Conservation (phyloP, 2,888 invertebrate genomes). For the Drosophila antonietae region DNA sequence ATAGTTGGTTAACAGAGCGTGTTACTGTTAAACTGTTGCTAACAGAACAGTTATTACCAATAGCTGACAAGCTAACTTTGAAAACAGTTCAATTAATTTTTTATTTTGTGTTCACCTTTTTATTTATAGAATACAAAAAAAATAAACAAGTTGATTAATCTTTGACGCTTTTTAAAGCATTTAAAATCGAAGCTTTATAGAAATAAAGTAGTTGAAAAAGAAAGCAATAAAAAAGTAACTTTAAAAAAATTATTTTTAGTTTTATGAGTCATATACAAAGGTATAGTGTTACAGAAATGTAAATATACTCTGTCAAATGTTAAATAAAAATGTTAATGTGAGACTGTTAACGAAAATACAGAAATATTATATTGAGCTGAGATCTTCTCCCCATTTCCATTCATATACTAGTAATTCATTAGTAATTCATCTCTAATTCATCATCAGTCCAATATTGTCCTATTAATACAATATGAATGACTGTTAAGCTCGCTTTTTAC, state of each 20-base stretch:
- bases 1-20: slow-evolving; percentile 11
- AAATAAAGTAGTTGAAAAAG: too few relatives aligned
- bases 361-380: not conserved
- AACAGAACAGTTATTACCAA: not conserved
- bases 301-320: not conserved
- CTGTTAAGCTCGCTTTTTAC: not conserved
- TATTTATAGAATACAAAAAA: too few relatives aligned
- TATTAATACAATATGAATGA: not conserved
- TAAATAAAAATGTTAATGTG: not conserved
- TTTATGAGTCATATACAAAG: not conserved
- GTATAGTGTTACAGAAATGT: not conserved
- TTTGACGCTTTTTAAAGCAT: too few relatives aligned
- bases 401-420: not conserved
- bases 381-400: not conserved
- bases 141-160: too few relatives aligned
- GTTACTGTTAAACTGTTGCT: not conserved
- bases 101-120: too few relatives aligned
- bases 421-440: not conserved
- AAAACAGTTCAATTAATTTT: not conserved
- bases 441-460: too few relatives aligned
- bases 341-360: not conserved
- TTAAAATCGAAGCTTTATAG: too few relatives aligned
- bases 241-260: not conserved
- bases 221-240: too few relatives aligned
- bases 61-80: not conserved